phyloP scores from a whole-genome alignment of 2,113 vertebrate species.

The Phrynosoma platyrhinos region DNA sequence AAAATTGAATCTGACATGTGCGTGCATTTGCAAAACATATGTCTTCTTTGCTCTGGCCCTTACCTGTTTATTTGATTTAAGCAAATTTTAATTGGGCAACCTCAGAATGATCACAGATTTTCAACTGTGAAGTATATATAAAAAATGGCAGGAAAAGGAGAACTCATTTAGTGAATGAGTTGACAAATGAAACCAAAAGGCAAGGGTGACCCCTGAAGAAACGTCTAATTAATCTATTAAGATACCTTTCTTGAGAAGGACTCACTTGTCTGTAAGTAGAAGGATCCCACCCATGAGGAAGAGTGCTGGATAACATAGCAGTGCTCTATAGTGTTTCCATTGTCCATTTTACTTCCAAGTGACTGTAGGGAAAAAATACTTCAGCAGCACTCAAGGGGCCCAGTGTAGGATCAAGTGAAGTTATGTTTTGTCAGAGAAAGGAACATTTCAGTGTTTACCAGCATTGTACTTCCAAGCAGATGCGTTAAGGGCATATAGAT shows the following conservation, averaged over 20 bases:
- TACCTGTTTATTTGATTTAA: too few relatives aligned
- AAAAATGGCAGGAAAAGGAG: too few relatives aligned
- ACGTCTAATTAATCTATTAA: neutral
- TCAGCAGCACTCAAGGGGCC: neutral
- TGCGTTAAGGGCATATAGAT: neutral
- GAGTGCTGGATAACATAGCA: neutral
- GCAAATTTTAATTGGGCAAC: too few relatives aligned
- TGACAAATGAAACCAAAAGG: too few relatives aligned
- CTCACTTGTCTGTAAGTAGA: neutral
- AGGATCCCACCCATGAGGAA: neutral
- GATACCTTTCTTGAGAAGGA: neutral
- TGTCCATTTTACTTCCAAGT: neutral
- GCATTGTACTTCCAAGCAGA: conserved; percentile 3
- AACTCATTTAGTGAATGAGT: too few relatives aligned
- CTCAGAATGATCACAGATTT: too few relatives aligned
- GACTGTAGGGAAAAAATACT: neutral
- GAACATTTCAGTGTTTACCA: conserved; percentile 13
- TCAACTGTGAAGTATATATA: too few relatives aligned
- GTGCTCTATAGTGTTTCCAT: neutral
- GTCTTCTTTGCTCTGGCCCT: too few relatives aligned
- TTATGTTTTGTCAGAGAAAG: neutral
- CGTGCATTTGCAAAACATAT: too few relatives aligned
- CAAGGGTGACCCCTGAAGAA: neutral
- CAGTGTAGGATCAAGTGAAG: neutral
- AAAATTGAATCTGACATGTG: too few relatives aligned